Conservation (phyloP, 2,797 vertebrate species). For the Argyrosomus regius region DNA sequence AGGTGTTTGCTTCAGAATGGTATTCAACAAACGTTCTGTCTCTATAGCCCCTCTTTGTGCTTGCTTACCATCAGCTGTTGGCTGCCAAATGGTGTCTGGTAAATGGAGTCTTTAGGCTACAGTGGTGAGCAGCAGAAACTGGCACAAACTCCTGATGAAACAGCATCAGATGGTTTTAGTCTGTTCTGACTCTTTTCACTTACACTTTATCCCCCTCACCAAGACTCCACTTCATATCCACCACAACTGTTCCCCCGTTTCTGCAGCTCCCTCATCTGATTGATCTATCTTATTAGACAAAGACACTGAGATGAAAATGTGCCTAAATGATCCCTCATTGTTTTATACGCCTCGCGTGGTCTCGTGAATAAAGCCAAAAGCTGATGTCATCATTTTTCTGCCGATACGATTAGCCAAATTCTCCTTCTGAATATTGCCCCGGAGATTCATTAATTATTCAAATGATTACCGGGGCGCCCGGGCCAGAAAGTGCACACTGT, state of each 20-base stretch:
- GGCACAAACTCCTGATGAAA: neutral
- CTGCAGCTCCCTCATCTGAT: constrained; percentile 28
- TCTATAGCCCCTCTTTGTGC: neutral
- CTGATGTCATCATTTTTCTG: constrained; percentile 54
- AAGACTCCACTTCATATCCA: neutral
- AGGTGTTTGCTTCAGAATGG: constrained; percentile 12
- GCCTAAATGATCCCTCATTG: constrained; percentile 43
- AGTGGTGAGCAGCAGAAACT: neutral
- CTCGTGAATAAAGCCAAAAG: constrained; percentile 41
- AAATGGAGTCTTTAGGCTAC: constrained; percentile 38
- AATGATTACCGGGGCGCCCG: constrained; percentile 66
- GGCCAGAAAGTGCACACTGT: constrained; percentile 70
- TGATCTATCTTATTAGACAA: constrained; percentile 48
- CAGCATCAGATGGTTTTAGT: constrained; percentile 4
- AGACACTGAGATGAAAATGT: constrained; percentile 45
- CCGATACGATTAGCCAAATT: constrained; percentile 37
- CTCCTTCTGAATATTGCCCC: constrained; percentile 60
- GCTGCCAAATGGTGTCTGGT: constrained; percentile 36
- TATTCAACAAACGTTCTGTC: constrained; percentile 13
- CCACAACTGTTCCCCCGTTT: neutral
- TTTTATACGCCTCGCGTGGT: constrained; percentile 42
- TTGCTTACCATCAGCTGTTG: constrained; percentile 11
- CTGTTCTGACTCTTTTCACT: neutral
- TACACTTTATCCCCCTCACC: constrained; percentile 2
- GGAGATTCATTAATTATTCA: constrained; percentile 75